phyloP scores from a whole-genome alignment of 2,888 invertebrate species.

The Sialis fuliginosa region DNA sequence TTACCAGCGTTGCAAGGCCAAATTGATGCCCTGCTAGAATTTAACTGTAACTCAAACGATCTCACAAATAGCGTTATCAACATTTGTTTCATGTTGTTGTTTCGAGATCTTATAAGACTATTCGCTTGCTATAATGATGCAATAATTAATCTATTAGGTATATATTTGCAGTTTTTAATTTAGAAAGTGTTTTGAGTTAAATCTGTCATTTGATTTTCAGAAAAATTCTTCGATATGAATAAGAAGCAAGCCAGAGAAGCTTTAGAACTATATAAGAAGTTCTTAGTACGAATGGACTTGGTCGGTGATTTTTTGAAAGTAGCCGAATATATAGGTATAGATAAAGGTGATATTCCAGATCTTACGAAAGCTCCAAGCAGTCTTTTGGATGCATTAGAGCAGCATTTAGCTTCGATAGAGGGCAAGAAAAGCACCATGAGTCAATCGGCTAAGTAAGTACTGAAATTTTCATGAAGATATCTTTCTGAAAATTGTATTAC shows the following conservation, averaged over 20 bases:
- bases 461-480: too few relatives aligned
- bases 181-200: too few relatives aligned
- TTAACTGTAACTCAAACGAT: conserved; percentile 93
- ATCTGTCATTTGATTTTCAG: conserved; percentile 24
- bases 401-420: conserved; percentile 84
- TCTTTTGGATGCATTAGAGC: conserved; percentile 88
- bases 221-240: conserved; percentile 99
- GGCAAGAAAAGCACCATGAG: conserved; percentile 55
- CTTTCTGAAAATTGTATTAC: too few relatives aligned
- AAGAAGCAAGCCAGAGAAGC: conserved; percentile 97
- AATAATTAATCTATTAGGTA: conserved; percentile 86
- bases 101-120: conserved; percentile 69
- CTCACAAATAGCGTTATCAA: conserved; percentile 86
- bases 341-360: conserved; percentile 97
- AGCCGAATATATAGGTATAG: conserved; percentile 83
- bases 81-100: conserved; percentile 66
- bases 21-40: conserved; percentile 87
- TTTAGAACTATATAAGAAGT: conserved; percentile 95
- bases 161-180: conserved; percentile 9
- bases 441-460: too few relatives aligned
- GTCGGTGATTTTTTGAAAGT: conserved; percentile 96
- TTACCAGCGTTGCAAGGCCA: conserved; percentile 90
- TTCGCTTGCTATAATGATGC: conserved; percentile 99
- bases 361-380: conserved; percentile 96
- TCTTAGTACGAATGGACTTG: conserved; percentile 94